phyloP scores from a whole-genome alignment of 2,888 invertebrate species.

The Caenorhabditis doughertyi region DNA sequence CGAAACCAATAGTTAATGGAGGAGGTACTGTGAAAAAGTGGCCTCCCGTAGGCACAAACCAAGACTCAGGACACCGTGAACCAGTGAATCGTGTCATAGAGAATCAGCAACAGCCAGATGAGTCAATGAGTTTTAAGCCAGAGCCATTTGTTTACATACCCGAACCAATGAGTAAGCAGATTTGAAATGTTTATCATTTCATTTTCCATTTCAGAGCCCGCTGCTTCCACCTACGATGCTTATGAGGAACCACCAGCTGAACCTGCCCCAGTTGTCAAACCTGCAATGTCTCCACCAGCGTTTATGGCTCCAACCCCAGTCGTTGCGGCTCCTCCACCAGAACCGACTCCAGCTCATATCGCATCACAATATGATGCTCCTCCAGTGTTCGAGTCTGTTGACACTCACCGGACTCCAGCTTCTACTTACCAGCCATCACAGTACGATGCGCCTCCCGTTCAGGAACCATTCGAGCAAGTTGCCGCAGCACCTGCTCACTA shows the following conservation, averaged over 20 bases:
- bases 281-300: conserved; percentile 19
- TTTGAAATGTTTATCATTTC: not conserved
- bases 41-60: conserved; percentile 58
- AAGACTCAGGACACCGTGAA: conserved; percentile 15
- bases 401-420: conserved; percentile 7
- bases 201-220: conserved; percentile 26
- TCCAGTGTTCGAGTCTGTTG: conserved; percentile 25
- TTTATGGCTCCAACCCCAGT: conserved; percentile 19
- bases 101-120: conserved; percentile 10
- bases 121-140: conserved; percentile 39
- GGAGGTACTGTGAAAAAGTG: conserved; percentile 51
- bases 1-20: conserved; percentile 38
- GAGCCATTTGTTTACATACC: conserved; percentile 42
- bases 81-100: conserved; percentile 39
- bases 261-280: conserved; percentile 7
- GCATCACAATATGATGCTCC: conserved; percentile 15
- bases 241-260: conserved; percentile 55
- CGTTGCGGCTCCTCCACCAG: conserved; percentile 27
- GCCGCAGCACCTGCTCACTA: conserved; percentile 31
- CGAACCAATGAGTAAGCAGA: conserved; percentile 38
- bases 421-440: conserved; percentile 25
- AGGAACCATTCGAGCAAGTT: conserved; percentile 19
- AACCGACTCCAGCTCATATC: conserved; percentile 9
- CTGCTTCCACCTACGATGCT: conserved; percentile 22
- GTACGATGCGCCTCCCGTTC: conserved; percentile 52